A percentile compares a stretch with the other conserved stretches of the same genome.
Conservation (phyloP, 2,888 invertebrate genomes). For the Drosophila mayaguana region DNA sequence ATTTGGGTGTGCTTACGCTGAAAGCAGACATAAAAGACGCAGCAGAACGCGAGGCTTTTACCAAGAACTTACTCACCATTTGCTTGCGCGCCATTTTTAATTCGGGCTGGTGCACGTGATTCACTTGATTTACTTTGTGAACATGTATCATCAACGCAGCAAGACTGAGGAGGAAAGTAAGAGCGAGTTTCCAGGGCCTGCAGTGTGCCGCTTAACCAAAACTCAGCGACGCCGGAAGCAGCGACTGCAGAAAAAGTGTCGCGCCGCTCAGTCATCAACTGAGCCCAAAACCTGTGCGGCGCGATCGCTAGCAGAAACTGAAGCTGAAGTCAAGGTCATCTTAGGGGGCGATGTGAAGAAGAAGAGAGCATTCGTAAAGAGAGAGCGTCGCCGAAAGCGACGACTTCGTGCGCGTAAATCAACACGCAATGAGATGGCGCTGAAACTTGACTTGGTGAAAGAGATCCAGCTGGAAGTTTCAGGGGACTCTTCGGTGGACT, state of each 20-base stretch:
- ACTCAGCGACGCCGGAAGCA: background rate
- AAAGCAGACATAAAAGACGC: too few relatives aligned
- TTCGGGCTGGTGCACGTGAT: background rate
- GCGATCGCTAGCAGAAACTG: background rate
- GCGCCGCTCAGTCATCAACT: background rate
- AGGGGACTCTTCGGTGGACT: background rate
- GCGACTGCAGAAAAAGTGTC: background rate
- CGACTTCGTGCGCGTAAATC: background rate
- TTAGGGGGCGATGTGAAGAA: background rate
- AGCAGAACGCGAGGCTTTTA: background rate
- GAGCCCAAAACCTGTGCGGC: background rate
- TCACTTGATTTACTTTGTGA: background rate
- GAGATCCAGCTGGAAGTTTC: background rate
- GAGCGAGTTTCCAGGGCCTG: background rate
- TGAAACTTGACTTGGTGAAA: too few relatives aligned
- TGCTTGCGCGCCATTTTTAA: slow-evolving; percentile 15
- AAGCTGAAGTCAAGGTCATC: background rate
- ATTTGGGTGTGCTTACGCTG: too few relatives aligned
- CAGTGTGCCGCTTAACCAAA: background rate
- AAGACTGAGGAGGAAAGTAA: background rate
- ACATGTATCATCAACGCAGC: background rate
- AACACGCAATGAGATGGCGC: background rate
- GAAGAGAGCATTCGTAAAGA: background rate
- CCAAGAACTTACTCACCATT: background rate
- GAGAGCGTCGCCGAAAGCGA: background rate